These are phyloP conservation scores for Pseudomyrmex flavicornis DNA, from an alignment of 1,140 invertebrate species.

Conservation along the genomic window DNA sequence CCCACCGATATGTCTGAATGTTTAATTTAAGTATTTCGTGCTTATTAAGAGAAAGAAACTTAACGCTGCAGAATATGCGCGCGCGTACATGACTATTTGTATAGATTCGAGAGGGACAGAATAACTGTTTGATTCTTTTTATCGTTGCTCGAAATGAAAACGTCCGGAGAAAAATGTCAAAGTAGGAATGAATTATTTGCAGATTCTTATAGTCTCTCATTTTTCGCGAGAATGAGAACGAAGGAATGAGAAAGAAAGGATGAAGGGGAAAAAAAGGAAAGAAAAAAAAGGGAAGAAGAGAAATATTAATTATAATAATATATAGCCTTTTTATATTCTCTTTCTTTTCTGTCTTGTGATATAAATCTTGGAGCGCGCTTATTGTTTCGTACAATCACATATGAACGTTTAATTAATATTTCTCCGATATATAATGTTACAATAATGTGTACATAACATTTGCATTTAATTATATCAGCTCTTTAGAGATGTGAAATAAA, in stretches of 20 bases:
- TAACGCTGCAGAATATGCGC: too few species aligned
- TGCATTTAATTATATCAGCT: slow-evolving; percentile 36
- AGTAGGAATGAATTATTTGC: too few species aligned
- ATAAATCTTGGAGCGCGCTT: neutral
- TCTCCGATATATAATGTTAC: neutral
- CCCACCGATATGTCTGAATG: neutral
- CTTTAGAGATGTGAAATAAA: slow-evolving; percentile 38
- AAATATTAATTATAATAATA: neutral
- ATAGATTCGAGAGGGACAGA: too few species aligned
- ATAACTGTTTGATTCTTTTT: too few species aligned
- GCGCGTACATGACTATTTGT: too few species aligned
- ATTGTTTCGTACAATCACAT: neutral
- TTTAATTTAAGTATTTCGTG: neutral
- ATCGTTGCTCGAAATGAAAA: too few species aligned
- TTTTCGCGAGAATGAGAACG: too few species aligned
- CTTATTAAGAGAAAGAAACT: neutral
- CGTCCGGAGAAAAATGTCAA: too few species aligned
- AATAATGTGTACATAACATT: neutral
- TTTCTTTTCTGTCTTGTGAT: neutral
- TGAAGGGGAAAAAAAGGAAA: too few species aligned
- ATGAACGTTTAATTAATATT: slow-evolving; percentile 11
- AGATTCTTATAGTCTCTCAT: too few species aligned
- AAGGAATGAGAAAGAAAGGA: too few species aligned
- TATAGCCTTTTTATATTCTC: neutral
- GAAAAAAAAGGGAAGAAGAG: too few species aligned